Base-by-base conservation (phyloP, 2,888 invertebrate species). In the Blera fallax region DNA sequence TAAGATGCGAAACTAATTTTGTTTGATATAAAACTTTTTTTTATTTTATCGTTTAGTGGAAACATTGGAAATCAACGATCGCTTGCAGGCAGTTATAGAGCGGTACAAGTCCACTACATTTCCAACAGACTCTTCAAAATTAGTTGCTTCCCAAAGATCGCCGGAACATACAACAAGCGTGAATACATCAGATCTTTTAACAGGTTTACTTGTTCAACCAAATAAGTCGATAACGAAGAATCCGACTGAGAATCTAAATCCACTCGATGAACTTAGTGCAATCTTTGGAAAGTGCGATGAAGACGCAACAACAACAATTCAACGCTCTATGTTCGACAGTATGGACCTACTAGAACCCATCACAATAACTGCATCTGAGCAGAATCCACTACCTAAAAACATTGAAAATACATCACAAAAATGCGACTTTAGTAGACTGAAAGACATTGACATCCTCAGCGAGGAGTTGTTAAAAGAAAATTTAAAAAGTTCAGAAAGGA, bases 31-130 rank as follows among this genome's bases (percentile, higher is more conserved):
- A 45, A 6, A 16, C 50, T 62, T 48, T 56, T 62, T 43, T 14
- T 67, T 4, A n/a, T 27, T 11, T 0, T 0, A 11, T 32, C 11
- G 29, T 87, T 11, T 92, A 97, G 98, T 94, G 90, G 96, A 97
- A 87, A 95, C 98, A 37, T 91, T 98, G 78, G 94, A 95, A 88
- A 95, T 96, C 0, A 97, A 95, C 90, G 97, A 97, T 89, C 95
- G 96, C 78, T 93, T 98, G 81, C 94, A 94, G 50, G 94, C 95
- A 89, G 96, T 96, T 3, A 94, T 96, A 90, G 94, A 95, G 32
- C 95, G 95, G 88, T 98, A 97, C 90, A 94, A 95, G 64, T 90
- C 92, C 62, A 93, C 94, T 88, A 91, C 94, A 87, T 88, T 91
- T 76, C 89, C 92, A 43, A 87, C 92, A 83, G 87, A 91, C 14